These are phyloP conservation scores for Sorex fumeus DNA, from an alignment of 2,113 vertebrate species.

Conservation along the genomic window DNA sequence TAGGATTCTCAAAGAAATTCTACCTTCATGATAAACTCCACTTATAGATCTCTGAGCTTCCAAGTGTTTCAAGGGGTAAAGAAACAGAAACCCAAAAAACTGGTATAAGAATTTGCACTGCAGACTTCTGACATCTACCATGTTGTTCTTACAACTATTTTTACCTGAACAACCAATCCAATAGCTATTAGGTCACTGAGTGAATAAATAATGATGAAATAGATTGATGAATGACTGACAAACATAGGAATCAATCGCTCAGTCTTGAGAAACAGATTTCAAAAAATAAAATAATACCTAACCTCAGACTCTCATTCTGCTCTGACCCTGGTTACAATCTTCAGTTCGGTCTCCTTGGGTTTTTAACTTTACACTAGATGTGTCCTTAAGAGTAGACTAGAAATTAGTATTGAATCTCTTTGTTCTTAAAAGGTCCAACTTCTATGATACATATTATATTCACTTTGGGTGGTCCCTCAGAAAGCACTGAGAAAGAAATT, in stretches of 20 bases:
- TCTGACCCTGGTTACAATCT: neutral
- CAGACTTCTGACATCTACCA: neutral
- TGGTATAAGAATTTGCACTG: neutral
- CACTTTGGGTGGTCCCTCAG: neutral
- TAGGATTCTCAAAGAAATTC: neutral
- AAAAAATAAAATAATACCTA: neutral
- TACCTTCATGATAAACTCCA: too few species aligned
- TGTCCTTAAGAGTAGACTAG: neutral
- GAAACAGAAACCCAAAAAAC: neutral
- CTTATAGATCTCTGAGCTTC: neutral
- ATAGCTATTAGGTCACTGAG: neutral
- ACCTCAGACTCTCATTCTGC: neutral
- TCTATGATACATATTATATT: neutral
- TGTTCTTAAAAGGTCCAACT: neutral
- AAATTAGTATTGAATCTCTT: neutral
- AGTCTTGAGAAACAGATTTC: neutral
- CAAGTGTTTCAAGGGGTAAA: neutral
- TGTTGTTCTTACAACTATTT: neutral
- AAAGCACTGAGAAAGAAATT: slow-evolving; percentile 1
- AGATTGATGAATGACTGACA: neutral
- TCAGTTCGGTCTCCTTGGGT: neutral
- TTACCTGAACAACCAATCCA: neutral
- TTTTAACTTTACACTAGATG: neutral
- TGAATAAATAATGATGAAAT: neutral
- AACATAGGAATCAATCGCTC: neutral